phyloP scores from a whole-genome alignment of 2,888 invertebrate species.

The Drosophila vallismaia region DNA sequence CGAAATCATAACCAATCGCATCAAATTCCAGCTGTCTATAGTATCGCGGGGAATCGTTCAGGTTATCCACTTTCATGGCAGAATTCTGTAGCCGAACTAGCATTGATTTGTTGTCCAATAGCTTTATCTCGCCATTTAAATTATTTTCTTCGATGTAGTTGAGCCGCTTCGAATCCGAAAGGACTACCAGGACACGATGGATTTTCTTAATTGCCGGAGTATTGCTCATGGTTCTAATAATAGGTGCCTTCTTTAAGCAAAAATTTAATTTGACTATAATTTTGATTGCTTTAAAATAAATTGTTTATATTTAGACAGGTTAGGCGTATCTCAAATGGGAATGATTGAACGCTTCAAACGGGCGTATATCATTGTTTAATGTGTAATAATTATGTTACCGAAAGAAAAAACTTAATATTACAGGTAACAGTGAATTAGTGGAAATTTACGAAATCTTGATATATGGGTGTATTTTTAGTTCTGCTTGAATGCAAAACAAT shows the following conservation, averaged over 20 bases:
- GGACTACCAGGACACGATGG: slow-evolving; percentile 61
- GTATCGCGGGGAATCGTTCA: slow-evolving; percentile 15
- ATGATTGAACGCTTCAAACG: no score
- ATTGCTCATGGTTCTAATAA: slow-evolving; percentile 8
- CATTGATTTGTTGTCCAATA: slow-evolving; percentile 52
- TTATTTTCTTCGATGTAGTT: slow-evolving; percentile 9
- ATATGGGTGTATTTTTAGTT: no score
- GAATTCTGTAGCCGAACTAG: slow-evolving; percentile 36
- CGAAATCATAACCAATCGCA: slow-evolving; percentile 68
- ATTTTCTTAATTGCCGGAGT: neutral
- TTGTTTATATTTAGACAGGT: slow-evolving; percentile 8
- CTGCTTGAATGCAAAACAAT: no score
- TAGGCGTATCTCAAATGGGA: neutral
- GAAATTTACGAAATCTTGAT: no score
- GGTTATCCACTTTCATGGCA: neutral
- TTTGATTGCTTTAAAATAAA: slow-evolving; percentile 26
- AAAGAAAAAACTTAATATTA: no score
- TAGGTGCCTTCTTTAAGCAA: neutral
- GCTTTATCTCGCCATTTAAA: slow-evolving; percentile 45
- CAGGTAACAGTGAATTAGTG: no score
- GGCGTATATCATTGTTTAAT: no score
- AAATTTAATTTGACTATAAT: slow-evolving; percentile 24
- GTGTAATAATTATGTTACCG: no score
- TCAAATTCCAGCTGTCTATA: slow-evolving; percentile 68
- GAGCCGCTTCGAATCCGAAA: slow-evolving; percentile 51